Evolutionary conservation across 2,888 invertebrate genomes (phyloP).

Genomic region (Leistus spinibarbis): DNA sequence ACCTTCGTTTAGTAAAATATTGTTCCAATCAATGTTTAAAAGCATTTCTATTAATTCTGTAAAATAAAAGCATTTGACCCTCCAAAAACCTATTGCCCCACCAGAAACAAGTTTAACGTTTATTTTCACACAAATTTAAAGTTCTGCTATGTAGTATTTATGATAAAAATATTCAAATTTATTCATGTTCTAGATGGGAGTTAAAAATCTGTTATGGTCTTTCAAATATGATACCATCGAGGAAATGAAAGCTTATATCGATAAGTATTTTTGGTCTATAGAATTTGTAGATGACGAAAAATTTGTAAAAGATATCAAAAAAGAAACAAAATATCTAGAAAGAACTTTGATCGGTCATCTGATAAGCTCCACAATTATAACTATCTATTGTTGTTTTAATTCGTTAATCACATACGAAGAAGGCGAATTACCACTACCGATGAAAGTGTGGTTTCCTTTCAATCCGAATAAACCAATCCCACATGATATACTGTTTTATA

Average conservation of each 20-base stretch:
- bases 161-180: not conserved
- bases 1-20: too few relatives aligned
- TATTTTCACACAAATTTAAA: too few relatives aligned
- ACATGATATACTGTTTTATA: not conserved
- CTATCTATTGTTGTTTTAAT: not conserved
- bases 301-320: not conserved
- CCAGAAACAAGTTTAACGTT: too few relatives aligned
- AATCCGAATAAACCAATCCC: not conserved
- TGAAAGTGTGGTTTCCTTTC: not conserved
- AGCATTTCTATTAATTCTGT: too few relatives aligned
- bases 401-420: not conserved
- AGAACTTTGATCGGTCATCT: not conserved
- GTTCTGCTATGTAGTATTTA: too few relatives aligned
- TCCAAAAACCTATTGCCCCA: too few relatives aligned
- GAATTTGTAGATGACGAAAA: not conserved
- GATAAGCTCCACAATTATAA: not conserved
- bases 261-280: not conserved
- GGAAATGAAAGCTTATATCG: not conserved
- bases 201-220: not conserved
- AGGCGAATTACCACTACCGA: not conserved
- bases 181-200: not conserved
- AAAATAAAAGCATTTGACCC: too few relatives aligned
- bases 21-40: too few relatives aligned
- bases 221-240: not conserved
- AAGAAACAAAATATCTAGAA: not conserved